Percentiles rank a stretch among this genome's conserved stretches.
These are phyloP conservation scores for Otolemur crassicaudatus DNA, from an alignment of 2,797 vertebrate species.

Conservation along the genomic window DNA sequence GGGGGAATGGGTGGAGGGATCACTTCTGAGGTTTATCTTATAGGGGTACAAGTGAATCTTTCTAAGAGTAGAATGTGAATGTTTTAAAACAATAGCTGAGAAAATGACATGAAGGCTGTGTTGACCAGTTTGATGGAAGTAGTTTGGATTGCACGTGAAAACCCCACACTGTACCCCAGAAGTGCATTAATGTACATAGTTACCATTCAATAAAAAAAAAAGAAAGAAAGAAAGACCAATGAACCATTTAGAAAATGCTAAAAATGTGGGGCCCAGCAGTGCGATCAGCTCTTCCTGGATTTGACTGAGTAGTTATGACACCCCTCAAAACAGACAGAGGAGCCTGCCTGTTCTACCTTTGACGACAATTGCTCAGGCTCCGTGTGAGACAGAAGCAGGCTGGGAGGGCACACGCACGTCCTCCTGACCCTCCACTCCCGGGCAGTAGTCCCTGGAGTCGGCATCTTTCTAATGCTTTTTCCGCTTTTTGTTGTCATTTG, in stretches of 20 bases:
- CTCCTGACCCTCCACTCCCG: background rate
- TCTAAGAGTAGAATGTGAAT: no score
- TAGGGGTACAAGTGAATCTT: no score
- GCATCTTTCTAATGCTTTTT: background rate
- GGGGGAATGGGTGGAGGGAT: no score
- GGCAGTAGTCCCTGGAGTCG: background rate
- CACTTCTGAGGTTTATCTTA: no score
- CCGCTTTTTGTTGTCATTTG: background rate
- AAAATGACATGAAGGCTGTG: no score
- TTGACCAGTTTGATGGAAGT: no score
- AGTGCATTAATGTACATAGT: no score
- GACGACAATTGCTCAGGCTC: background rate
- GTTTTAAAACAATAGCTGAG: no score
- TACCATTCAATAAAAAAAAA: no score
- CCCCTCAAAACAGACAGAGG: background rate
- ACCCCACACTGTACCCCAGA: no score
- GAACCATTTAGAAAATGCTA: background rate
- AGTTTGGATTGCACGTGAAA: no score
- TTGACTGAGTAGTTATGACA: background rate
- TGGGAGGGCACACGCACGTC: background rate
- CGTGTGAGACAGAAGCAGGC: background rate
- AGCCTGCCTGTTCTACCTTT: background rate
- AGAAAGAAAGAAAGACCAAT: background rate
- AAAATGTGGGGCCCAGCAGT: background rate
- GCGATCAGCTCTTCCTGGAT: background rate